A percentile compares a stretch with the other conserved stretches of the same genome.
These are phyloP conservation scores for Matsumyia berberina DNA, from an alignment of 2,888 invertebrate species.

Conservation along the genomic window DNA sequence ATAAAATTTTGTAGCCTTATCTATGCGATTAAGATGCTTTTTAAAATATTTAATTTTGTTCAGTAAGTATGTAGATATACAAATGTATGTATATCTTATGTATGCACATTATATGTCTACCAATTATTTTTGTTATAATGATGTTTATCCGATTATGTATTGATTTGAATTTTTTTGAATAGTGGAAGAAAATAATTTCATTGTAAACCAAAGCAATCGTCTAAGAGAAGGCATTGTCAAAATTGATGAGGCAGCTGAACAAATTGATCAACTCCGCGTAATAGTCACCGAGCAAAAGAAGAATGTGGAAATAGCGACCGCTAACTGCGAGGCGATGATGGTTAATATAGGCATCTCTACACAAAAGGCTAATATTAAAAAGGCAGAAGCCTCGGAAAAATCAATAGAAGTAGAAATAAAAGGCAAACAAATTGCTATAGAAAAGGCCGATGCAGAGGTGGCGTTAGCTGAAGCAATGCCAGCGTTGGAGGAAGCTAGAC, in stretches of 20 bases:
- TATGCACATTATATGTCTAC: no score
- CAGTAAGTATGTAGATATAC: no score
- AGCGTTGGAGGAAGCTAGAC: constrained; percentile 91
- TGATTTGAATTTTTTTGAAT: no score
- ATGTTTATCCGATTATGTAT: no score
- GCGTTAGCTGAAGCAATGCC: constrained; percentile 93
- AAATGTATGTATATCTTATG: no score
- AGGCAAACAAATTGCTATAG: constrained; percentile 90
- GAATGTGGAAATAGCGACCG: constrained; percentile 92
- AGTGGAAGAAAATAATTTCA: constrained; percentile 83
- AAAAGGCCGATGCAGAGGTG: constrained; percentile 93
- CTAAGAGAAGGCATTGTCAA: constrained; percentile 83
- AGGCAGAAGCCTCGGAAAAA: constrained; percentile 91
- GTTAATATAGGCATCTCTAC: constrained; percentile 91
- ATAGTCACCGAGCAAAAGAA: constrained; percentile 93
- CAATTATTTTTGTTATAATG: no score
- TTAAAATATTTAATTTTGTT: no score
- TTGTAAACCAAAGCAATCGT: constrained; percentile 81
- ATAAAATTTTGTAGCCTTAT: no score
- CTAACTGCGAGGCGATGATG: constrained; percentile 91
- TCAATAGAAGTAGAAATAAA: constrained; percentile 93
- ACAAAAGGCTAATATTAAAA: constrained; percentile 90
- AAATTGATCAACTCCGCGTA: constrained; percentile 91
- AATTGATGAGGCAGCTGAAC: constrained; percentile 94
- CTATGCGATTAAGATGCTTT: no score